These are phyloP conservation scores for Ptilorrhoa leucosticta DNA, from an alignment of 2,113 vertebrate genomes.

Conservation along the genomic window DNA sequence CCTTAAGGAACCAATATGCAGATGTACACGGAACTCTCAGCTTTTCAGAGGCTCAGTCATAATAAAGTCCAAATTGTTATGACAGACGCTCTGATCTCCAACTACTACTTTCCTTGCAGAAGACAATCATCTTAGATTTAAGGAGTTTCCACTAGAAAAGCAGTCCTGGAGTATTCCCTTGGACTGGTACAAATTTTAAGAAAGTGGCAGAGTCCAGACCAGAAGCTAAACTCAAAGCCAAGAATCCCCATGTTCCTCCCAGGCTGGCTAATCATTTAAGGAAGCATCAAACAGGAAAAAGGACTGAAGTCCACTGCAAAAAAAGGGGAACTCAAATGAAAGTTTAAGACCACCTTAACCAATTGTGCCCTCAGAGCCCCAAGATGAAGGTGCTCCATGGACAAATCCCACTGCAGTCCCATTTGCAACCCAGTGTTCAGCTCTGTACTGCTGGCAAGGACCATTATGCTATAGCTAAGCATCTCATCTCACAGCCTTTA, in stretches of 20 bases:
- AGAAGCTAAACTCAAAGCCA: neutral
- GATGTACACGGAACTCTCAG: fast-evolving
- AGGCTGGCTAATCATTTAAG: neutral
- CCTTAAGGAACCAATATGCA: neutral
- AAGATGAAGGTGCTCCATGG: neutral
- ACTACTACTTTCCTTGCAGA: neutral
- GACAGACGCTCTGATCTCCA: neutral
- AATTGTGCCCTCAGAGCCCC: neutral
- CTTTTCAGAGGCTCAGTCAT: neutral
- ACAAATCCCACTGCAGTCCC: neutral
- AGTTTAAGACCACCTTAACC: neutral
- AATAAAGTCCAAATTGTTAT: neutral
- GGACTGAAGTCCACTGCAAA: neutral
- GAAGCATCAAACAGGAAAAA: neutral
- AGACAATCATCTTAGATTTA: neutral
- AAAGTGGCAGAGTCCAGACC: neutral
- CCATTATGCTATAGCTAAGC: neutral
- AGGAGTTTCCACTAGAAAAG: neutral
- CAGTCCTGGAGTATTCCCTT: neutral
- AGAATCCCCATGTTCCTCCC: neutral
- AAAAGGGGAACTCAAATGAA: neutral
- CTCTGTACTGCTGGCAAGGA: neutral
- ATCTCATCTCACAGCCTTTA: neutral
- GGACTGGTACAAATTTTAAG: neutral
- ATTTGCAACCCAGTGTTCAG: neutral